Conservation (phyloP, 1,140 invertebrate species). For the Pantala flavescens region DNA sequence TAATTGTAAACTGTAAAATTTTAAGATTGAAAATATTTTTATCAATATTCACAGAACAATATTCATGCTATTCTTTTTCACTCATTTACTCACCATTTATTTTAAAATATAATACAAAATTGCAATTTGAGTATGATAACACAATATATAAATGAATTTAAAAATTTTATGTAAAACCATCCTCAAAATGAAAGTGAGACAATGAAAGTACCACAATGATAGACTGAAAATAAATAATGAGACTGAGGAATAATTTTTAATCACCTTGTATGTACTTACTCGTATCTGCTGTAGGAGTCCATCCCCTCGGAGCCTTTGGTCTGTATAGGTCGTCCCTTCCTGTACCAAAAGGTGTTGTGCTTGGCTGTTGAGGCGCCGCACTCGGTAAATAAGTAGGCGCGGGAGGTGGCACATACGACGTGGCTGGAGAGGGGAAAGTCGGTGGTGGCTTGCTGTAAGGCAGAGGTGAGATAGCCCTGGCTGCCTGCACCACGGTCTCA, state of each 20-base stretch:
- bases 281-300: constrained; percentile 32
- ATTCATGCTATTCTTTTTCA: too few species aligned
- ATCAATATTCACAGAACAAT: too few species aligned
- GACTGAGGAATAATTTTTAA: background rate
- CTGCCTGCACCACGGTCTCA: constrained; percentile 24
- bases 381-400: background rate
- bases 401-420: background rate
- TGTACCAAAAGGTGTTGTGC: background rate
- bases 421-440: background rate
- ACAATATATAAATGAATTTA: too few species aligned
- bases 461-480: constrained; percentile 11
- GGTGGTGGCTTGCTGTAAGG: background rate
- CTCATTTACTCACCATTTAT: too few species aligned
- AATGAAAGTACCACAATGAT: too few species aligned
- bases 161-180: too few species aligned
- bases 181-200: too few species aligned
- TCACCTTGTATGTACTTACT: background rate
- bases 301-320: constrained; percentile 41
- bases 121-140: too few species aligned
- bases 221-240: too few species aligned
- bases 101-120: too few species aligned
- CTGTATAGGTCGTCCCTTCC: constrained; percentile 31
- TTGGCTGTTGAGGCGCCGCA: background rate
- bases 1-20: too few species aligned
- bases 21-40: too few species aligned